phyloP scores from a whole-genome alignment of 2,888 invertebrate genomes.

The Pseudoips prasinana region DNA sequence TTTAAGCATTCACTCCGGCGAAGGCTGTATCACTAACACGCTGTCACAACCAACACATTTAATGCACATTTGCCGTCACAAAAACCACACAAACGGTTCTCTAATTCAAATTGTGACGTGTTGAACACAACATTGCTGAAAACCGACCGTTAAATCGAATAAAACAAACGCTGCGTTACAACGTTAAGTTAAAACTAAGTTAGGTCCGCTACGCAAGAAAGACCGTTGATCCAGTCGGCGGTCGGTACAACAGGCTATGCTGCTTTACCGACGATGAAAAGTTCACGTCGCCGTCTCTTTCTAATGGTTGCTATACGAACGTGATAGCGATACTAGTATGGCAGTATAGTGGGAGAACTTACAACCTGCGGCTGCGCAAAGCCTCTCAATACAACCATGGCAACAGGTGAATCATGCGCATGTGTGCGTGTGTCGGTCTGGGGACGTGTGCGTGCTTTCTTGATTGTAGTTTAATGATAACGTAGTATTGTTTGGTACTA shows the following conservation, averaged over 20 bases:
- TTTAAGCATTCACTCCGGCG: conserved; percentile 68
- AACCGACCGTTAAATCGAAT: conserved; percentile 54
- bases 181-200: conserved; percentile 78
- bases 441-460: conserved; percentile 59
- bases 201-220: conserved; percentile 70
- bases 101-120: conserved; percentile 57
- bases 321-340: conserved; percentile 48
- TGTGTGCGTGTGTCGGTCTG: conserved; percentile 59
- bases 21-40: conserved; percentile 54
- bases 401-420: conserved; percentile 71
- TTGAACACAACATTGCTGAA: conserved; percentile 62
- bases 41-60: conserved; percentile 41
- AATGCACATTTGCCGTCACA: conserved; percentile 46
- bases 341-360: conserved; percentile 61
- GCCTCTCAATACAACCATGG: conserved; percentile 68
- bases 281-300: conserved; percentile 45
- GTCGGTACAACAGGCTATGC: conserved; percentile 68
- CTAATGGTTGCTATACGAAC: conserved; percentile 30
- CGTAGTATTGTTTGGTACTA: conserved; percentile 64
- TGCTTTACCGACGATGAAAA: conserved; percentile 65
- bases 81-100: conserved; percentile 46
- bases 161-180: conserved; percentile 64
- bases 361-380: conserved; percentile 73
- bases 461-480: conserved; percentile 70
- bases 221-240: conserved; percentile 79